These are phyloP conservation scores for Idris sp. DNA, from an alignment of 1,140 invertebrate genomes.

Conservation along the genomic window DNA sequence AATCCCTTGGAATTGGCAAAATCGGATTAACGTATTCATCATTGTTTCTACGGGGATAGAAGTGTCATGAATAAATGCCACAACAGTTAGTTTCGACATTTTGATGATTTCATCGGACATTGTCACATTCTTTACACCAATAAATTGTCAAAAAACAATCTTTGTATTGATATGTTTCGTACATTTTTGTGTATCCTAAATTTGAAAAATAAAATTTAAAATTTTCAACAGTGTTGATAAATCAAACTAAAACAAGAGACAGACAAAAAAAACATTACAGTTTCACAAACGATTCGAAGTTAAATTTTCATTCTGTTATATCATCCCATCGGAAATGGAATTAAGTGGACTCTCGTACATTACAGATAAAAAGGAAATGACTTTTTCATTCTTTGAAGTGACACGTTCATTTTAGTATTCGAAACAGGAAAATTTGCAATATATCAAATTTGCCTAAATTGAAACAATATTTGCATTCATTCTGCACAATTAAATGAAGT, in stretches of 20 bases:
- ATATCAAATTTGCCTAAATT: slow-evolving; percentile 11
- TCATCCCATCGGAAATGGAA: slow-evolving; percentile 8
- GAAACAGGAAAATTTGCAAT: slow-evolving; percentile 22
- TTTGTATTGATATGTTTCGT: too few relatives aligned
- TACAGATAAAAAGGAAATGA: slow-evolving; percentile 28
- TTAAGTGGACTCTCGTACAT: slow-evolving; percentile 20
- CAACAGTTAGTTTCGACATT: slow-evolving; percentile 22
- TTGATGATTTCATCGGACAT: too few relatives aligned
- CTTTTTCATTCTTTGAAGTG: slow-evolving; percentile 26
- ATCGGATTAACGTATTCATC: slow-evolving; percentile 42
- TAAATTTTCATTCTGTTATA: slow-evolving; percentile 15
- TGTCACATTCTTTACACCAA: too few relatives aligned
- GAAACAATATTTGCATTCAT: not conserved
- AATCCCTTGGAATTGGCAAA: slow-evolving; percentile 13
- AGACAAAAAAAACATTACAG: too few relatives aligned
- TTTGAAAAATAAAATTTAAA: too few relatives aligned
- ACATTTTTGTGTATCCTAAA: too few relatives aligned
- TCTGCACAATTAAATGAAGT: too few relatives aligned
- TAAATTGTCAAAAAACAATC: too few relatives aligned
- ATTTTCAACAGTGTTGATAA: too few relatives aligned
- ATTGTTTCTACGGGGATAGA: slow-evolving; percentile 26
- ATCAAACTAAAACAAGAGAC: too few relatives aligned
- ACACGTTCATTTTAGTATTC: slow-evolving; percentile 4
- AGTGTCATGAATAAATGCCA: slow-evolving; percentile 14
- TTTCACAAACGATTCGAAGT: slow-evolving; percentile 10